phyloP scores from a whole-genome alignment of 2,888 invertebrate genomes.

The Oithona nana region DNA sequence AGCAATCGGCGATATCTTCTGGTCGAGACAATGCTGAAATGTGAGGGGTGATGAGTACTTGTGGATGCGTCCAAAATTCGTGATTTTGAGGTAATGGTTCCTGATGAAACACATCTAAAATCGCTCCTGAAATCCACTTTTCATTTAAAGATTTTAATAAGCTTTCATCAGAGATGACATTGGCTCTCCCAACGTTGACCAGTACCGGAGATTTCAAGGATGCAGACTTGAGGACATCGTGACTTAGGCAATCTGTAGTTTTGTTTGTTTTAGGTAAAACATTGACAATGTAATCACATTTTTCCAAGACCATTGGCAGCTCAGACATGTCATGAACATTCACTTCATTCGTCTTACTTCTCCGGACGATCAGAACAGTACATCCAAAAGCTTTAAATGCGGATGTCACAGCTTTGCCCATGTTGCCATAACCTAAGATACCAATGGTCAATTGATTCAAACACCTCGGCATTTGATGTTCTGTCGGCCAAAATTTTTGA shows the following conservation, averaged over 20 bases:
- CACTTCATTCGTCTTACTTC: neutral
- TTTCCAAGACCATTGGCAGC: conserved; percentile 28
- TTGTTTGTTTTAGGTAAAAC: conserved; percentile 34
- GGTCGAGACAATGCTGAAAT: conserved; percentile 29
- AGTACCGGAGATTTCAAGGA: no score
- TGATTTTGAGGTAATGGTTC: conserved; percentile 35
- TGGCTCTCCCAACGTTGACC: conserved; percentile 40
- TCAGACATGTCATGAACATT: conserved; percentile 16
- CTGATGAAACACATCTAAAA: conserved; percentile 36
- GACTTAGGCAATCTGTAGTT: conserved; percentile 34
- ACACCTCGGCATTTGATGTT: conserved; percentile 27
- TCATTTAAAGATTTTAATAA: conserved; percentile 34
- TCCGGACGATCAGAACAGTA: neutral
- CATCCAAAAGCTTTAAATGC: neutral
- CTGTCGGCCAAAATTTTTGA: conserved; percentile 18
- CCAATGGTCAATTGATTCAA: conserved; percentile 34
- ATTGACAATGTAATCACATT: conserved; percentile 37
- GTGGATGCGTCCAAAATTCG: conserved; percentile 33
- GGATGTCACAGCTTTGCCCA: conserved; percentile 28
- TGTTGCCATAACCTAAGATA: conserved; percentile 35
- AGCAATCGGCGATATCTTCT: conserved; percentile 31
- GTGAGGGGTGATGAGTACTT: conserved; percentile 33
- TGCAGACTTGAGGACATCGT: conserved; percentile 30
- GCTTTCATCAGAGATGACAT: conserved; percentile 34
- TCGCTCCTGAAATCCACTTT: conserved; percentile 36